These are phyloP conservation scores for Ceratoteleas bidentatus DNA, from an alignment of 1,140 invertebrate species.

Conservation along the genomic window DNA sequence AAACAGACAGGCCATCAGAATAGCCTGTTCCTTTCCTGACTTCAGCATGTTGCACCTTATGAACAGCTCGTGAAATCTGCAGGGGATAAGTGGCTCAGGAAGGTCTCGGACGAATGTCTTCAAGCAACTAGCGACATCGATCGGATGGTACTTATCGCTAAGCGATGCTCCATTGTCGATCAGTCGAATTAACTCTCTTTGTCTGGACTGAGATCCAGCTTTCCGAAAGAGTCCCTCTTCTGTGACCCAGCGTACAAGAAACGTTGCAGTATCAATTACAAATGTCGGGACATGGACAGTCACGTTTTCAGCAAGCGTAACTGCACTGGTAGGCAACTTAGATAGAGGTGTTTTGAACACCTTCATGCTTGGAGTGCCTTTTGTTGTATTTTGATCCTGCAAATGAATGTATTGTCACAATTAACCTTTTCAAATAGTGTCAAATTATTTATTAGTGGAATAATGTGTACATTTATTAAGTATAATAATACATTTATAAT, in stretches of 20 bases:
- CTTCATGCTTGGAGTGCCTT: no score
- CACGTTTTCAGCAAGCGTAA: no score
- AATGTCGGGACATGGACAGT: constrained; percentile 91
- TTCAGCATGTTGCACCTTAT: constrained; percentile 84
- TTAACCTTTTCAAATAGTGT: no score
- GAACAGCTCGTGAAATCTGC: constrained; percentile 87
- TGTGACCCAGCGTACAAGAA: constrained; percentile 85
- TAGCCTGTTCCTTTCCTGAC: constrained; percentile 78
- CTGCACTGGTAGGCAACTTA: no score
- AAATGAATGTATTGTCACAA: no score
- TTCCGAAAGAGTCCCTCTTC: constrained; percentile 92
- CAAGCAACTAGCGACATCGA: constrained; percentile 91
- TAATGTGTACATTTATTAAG: no score
- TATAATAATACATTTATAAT: no score
- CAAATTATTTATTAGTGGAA: no score
- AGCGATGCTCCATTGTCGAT: constrained; percentile 86
- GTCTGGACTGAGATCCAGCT: constrained; percentile 89
- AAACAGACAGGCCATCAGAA: constrained; percentile 85
- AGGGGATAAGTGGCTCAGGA: constrained; percentile 90
- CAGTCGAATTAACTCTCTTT: constrained; percentile 88
- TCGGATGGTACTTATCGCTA: constrained; percentile 85
- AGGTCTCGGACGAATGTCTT: constrained; percentile 91
- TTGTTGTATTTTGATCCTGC: no score
- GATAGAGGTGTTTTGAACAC: no score
- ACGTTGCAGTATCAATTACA: constrained; percentile 86